Conservation (phyloP, 2,888 invertebrate species). For the Himalopsyche tibetana region DNA sequence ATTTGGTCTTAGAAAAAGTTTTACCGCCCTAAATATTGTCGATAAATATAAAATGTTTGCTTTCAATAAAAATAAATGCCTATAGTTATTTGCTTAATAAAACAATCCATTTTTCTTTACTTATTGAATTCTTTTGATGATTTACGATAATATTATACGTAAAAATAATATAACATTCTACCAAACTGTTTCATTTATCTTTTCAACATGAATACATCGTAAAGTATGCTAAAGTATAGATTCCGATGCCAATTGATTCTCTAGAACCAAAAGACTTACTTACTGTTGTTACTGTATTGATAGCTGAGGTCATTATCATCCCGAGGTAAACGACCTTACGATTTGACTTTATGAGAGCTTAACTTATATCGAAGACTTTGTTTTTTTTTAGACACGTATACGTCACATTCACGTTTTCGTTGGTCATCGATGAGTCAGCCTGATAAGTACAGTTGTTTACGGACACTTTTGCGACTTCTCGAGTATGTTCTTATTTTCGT, state of each 20-base stretch:
- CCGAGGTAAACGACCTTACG: slow-evolving; percentile 9
- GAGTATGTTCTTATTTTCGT: slow-evolving; percentile 14
- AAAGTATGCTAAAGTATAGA: not conserved
- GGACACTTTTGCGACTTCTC: slow-evolving; percentile 7
- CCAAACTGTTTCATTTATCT: too few species aligned
- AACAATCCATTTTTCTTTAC: too few species aligned
- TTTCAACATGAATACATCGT: not conserved
- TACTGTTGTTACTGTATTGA: not conserved
- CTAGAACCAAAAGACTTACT: not conserved
- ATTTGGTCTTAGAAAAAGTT: too few species aligned
- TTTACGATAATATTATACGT: too few species aligned
- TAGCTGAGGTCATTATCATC: not conserved
- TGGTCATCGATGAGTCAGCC: not conserved
- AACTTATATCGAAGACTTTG: not conserved
- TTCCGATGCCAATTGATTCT: not conserved
- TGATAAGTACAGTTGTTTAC: not conserved
- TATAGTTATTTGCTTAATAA: too few species aligned
- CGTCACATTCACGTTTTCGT: not conserved
- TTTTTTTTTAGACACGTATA: not conserved
- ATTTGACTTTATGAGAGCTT: slow-evolving; percentile 1
- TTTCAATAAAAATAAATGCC: too few species aligned
- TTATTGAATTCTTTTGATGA: too few species aligned
- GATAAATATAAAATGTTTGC: too few species aligned
- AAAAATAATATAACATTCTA: too few species aligned
- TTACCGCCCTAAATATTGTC: too few species aligned